Percentiles rank a stretch among this genome's conserved stretches.
Conservation (phyloP, 1,140 invertebrate genomes). For the Lordiphosa collinella region DNA sequence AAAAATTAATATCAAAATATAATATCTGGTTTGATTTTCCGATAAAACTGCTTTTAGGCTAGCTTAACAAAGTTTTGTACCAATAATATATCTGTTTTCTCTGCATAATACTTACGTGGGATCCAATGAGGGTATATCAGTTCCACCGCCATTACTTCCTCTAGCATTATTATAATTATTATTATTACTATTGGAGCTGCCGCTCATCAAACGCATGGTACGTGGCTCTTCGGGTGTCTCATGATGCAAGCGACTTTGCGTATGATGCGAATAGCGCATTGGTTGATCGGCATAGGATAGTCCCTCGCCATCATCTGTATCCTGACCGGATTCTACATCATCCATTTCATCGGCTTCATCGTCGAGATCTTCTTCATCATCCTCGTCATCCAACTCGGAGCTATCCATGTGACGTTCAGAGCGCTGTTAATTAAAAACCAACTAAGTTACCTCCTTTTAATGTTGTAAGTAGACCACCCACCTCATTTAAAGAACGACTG, state of each 20-base stretch:
- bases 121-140: conserved; percentile 57
- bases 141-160: conserved; percentile 13
- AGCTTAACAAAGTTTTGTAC: too few species aligned
- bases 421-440: conserved; percentile 19
- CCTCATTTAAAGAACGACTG: conserved; percentile 60
- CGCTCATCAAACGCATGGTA: conserved; percentile 53
- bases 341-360: conserved; percentile 62
- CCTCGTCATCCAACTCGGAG: conserved; percentile 52
- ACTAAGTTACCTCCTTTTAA: neutral
- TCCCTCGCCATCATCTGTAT: conserved; percentile 60
- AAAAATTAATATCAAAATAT: too few species aligned
- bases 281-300: conserved; percentile 68
- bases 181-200: conserved; percentile 45
- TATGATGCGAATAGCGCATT: conserved; percentile 59
- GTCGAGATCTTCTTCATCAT: conserved; percentile 47
- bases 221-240: conserved; percentile 61
- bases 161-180: conserved; percentile 32
- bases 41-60: too few species aligned
- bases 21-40: too few species aligned
- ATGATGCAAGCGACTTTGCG: conserved; percentile 62
- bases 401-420: conserved; percentile 59
- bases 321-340: conserved; percentile 60
- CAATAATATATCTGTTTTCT: neutral
- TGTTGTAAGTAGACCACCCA: conserved; percentile 15
- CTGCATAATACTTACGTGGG: conserved; percentile 56